Evolutionary conservation across 2,797 vertebrate species (phyloP).

Genomic region (Leucoraja ocellata): DNA sequence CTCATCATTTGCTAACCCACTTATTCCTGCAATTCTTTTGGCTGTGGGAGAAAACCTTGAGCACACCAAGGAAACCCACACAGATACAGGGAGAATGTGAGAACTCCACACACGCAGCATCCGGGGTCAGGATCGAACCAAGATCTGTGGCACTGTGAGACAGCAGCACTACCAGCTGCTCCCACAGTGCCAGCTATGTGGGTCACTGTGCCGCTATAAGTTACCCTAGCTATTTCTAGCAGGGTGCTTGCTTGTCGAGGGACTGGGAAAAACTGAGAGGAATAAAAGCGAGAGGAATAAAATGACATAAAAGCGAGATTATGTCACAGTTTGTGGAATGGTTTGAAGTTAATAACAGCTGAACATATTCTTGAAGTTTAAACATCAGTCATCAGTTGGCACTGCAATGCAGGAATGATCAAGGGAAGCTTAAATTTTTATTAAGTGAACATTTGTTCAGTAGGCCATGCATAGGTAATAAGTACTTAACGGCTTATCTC

Average conservation of each 20-base stretch:
- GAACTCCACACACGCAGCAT: too few species aligned
- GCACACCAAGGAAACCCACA: too few species aligned
- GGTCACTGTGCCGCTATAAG: too few species aligned
- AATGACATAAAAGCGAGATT: background rate
- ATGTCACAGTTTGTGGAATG: background rate
- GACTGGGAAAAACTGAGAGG: background rate
- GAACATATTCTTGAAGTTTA: background rate
- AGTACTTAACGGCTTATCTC: background rate
- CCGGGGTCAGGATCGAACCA: too few species aligned
- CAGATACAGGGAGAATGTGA: too few species aligned
- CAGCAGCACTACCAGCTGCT: too few species aligned
- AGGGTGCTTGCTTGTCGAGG: background rate
- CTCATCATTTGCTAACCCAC: too few species aligned
- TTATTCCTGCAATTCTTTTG: too few species aligned
- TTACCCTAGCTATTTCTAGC: background rate
- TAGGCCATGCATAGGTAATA: background rate
- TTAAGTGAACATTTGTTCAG: background rate
- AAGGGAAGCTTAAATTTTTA: background rate
- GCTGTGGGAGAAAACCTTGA: too few species aligned
- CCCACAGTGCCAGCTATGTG: too few species aligned
- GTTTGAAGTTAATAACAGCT: background rate
- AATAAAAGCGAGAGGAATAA: too few species aligned
- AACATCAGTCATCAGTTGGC: background rate
- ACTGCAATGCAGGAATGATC: background rate
- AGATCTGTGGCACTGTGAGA: too few species aligned